Conservation (phyloP, 1,140 invertebrate genomes). For the Pachyrhynchus sulphureomaculatus region DNA sequence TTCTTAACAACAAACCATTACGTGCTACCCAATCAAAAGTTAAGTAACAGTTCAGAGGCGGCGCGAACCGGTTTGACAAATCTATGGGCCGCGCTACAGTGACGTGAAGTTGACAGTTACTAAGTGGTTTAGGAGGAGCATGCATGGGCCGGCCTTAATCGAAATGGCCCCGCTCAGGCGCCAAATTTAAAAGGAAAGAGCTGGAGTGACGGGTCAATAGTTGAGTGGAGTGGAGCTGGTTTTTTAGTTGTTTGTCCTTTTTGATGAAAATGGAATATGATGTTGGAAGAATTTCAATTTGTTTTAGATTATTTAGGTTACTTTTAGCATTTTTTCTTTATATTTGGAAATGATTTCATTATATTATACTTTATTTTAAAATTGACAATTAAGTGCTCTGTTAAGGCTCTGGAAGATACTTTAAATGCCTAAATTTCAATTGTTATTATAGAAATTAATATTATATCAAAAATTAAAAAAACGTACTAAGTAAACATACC, state of each 20-base stretch:
- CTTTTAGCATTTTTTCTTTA: too few relatives aligned
- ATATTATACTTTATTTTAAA: too few relatives aligned
- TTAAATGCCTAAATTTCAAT: too few relatives aligned
- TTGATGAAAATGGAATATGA: not conserved
- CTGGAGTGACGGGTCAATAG: slow-evolving; percentile 18
- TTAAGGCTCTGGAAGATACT: too few relatives aligned
- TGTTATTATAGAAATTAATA: too few relatives aligned
- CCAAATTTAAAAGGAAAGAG: slow-evolving; percentile 45
- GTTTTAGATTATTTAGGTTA: too few relatives aligned
- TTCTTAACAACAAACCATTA: slow-evolving; percentile 40
- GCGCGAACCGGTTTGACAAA: slow-evolving; percentile 47
- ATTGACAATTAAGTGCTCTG: too few relatives aligned
- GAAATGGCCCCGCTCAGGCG: slow-evolving; percentile 48
- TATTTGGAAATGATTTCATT: too few relatives aligned
- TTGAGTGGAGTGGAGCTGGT: not conserved
- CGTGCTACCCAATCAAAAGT: slow-evolving; percentile 43
- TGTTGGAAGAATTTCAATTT: not conserved
- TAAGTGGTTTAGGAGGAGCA: slow-evolving; percentile 51
- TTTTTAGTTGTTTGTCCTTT: not conserved
- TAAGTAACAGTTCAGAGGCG: slow-evolving; percentile 41
- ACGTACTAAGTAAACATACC: too few relatives aligned
- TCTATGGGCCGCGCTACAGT: slow-evolving; percentile 48
- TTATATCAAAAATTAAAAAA: too few relatives aligned
- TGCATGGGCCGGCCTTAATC: slow-evolving; percentile 47
- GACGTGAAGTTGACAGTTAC: slow-evolving; percentile 49